These are phyloP conservation scores for Yoshiicerus persimilis DNA, from an alignment of 1,140 invertebrate genomes.

Conservation along the genomic window DNA sequence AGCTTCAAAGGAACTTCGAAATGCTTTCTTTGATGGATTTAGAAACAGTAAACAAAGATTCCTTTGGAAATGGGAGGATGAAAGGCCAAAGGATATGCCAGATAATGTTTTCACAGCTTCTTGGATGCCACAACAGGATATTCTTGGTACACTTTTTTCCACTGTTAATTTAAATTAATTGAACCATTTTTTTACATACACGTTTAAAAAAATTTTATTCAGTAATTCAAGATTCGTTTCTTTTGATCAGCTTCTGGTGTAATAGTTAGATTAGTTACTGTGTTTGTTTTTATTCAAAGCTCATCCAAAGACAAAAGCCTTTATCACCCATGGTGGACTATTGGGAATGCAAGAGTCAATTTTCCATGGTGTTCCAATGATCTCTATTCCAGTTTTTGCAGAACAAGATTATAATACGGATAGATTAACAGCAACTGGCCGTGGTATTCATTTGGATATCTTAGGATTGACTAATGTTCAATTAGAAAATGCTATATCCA, in stretches of 20 bases:
- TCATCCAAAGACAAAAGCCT: constrained; percentile 40
- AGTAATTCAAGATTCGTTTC: too few relatives aligned
- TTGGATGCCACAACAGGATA: constrained; percentile 40
- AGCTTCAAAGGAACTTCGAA: not conserved
- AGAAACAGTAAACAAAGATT: constrained; percentile 26
- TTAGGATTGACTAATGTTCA: not conserved
- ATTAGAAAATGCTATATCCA: constrained; percentile 18
- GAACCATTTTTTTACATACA: too few relatives aligned
- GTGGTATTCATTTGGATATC: constrained; percentile 34
- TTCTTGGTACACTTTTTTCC: too few relatives aligned
- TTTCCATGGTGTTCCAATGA: constrained; percentile 32
- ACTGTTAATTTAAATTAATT: not conserved
- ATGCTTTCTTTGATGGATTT: constrained; percentile 30
- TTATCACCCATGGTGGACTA: constrained; percentile 40
- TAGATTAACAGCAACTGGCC: not conserved
- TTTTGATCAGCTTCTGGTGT: too few relatives aligned
- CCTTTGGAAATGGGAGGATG: constrained; percentile 47
- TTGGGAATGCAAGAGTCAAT: constrained; percentile 34
- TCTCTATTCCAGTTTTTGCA: constrained; percentile 36
- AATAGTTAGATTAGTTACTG: too few relatives aligned
- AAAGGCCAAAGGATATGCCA: not conserved
- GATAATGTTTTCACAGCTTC: constrained; percentile 28
- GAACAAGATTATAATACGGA: constrained; percentile 42
- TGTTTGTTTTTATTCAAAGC: not conserved
- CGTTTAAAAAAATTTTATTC: too few relatives aligned